Base-by-base conservation (phyloP, 2,888 invertebrate genomes). In the Ectobius pallidus region DNA sequence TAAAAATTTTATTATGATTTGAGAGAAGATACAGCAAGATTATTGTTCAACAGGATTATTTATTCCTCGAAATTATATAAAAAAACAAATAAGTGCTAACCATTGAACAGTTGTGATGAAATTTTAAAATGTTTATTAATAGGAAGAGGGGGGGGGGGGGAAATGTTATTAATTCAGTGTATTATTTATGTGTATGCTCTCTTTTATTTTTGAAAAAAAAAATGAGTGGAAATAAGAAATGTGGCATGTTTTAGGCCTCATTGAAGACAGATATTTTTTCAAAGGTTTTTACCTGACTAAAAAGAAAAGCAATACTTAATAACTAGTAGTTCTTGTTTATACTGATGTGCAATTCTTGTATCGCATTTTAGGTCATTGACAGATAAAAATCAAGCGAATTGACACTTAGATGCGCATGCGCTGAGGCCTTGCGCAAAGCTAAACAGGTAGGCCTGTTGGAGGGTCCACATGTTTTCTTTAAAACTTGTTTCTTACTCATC, bases 261-360 rank as follows among this genome's bases (percentile, higher is more conserved):
- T n/a, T 72, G 72, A 68, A 74, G 70, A 74, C 71, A 73, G 55
- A 72, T 76, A 76, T 76, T 75, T 76, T 76, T 76, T 75, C 76
- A 75, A 76, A 73, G 76, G 76, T 76, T 76, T 75, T 72, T 76
- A 76, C 76, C 76, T 76, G 74, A 76, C 69, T 73, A 71, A 73
- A 73, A 74, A 70, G 39, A 25, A 65, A 76, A 76, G 76, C 76
- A 76, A 76, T 76, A 76, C 75, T 75, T 76, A 75, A 69, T 70
- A 74, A 70, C 70, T 65, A 58, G 55, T 72, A 75, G 71, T 63
- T 71, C 74, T 73, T 69, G 70, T 75, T 75, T 74, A 73, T 72
- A 68, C 46, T 73, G 71, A 55, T 75, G 75, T 75, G 75, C 75
- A 74, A 75, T 74, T 71, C 69, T 73, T 52, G 70, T 71, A 32